Percentiles rank a stretch among this genome's conserved stretches.
phyloP scores from a whole-genome alignment of 2,113 vertebrate species.

The Polypterus senegalus region DNA sequence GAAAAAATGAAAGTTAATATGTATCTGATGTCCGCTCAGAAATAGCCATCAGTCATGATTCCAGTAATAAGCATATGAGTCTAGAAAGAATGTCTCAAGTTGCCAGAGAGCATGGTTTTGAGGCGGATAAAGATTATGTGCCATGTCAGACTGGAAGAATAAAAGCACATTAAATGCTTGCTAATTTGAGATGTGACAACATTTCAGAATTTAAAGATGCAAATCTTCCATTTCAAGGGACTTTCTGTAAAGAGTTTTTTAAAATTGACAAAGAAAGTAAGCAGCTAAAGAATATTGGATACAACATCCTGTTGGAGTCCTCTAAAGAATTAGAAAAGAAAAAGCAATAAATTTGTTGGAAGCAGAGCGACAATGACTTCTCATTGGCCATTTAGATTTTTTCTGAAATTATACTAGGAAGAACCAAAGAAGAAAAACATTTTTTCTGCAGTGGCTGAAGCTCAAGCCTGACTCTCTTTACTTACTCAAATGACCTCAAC shows the following conservation, averaged over 20 bases:
- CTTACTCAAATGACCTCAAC: not conserved
- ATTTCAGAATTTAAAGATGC: constrained; percentile 29
- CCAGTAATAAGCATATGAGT: not conserved
- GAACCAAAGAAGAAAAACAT: not conserved
- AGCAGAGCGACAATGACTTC: constrained; percentile 1
- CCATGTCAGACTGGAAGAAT: constrained; percentile 19
- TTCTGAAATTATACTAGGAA: not conserved
- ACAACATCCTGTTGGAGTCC: constrained; percentile 16
- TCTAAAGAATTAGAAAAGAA: not conserved
- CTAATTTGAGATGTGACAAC: constrained; percentile 23
- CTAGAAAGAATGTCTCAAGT: constrained; percentile 19
- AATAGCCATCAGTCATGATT: constrained; percentile 24
- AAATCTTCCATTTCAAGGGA: constrained; percentile 37
- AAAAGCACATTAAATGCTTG: constrained; percentile 15
- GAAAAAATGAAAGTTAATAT: constrained; percentile 32
- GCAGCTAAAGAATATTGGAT: constrained; percentile 31
- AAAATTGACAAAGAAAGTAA: constrained; percentile 36
- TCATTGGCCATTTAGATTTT: not conserved
- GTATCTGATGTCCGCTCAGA: constrained; percentile 14
- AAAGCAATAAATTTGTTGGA: not conserved
- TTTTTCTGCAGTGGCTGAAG: constrained; percentile 17
- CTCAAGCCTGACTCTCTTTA: constrained; percentile 9
- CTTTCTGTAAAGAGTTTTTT: constrained; percentile 35
- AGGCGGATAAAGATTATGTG: constrained; percentile 25
- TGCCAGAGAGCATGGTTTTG: constrained; percentile 20